Percentiles rank a stretch among this genome's conserved stretches.
These are phyloP conservation scores for Lagorchestes hirsutus DNA, from an alignment of 2,797 vertebrate species.

Conservation along the genomic window DNA sequence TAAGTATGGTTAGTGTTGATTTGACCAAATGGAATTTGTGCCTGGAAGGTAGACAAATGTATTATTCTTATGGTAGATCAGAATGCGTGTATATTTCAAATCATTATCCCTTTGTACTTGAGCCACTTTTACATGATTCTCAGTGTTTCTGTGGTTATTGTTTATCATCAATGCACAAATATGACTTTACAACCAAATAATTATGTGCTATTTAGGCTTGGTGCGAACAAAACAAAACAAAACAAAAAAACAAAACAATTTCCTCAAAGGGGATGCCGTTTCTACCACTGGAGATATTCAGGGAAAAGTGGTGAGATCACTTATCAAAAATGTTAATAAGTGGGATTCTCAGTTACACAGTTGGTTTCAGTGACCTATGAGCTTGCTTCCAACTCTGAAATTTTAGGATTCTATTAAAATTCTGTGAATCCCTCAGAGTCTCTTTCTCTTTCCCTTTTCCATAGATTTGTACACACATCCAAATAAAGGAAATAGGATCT, in stretches of 20 bases:
- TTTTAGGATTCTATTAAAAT: not conserved
- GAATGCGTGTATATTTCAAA: not conserved
- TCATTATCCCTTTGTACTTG: not conserved
- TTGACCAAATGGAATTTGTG: constrained; percentile 49
- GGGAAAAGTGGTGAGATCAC: not conserved
- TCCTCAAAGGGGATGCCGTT: not conserved
- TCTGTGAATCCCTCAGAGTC: not conserved
- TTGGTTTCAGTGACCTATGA: not conserved
- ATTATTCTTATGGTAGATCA: constrained; percentile 48
- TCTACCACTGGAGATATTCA: not conserved
- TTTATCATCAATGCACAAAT: not conserved
- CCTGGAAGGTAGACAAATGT: constrained; percentile 26
- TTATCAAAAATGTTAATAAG: not conserved
- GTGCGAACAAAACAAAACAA: not conserved
- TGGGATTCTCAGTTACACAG: not conserved
- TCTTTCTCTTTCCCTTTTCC: not conserved
- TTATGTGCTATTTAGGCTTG: not conserved
- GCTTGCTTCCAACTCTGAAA: not conserved
- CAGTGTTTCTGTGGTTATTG: not conserved
- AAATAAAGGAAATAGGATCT: not conserved
- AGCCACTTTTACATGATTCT: not conserved
- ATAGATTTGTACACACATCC: not conserved
- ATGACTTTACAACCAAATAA: not conserved
- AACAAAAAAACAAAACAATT: no score
- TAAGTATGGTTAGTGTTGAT: not conserved